Evolutionary conservation across 37 sponge, comb jelly and placozoan genomes (phyloP), one percentile per base, ranked within the genome.

Genomic region (Halisarca cf. caerulea): DNA sequence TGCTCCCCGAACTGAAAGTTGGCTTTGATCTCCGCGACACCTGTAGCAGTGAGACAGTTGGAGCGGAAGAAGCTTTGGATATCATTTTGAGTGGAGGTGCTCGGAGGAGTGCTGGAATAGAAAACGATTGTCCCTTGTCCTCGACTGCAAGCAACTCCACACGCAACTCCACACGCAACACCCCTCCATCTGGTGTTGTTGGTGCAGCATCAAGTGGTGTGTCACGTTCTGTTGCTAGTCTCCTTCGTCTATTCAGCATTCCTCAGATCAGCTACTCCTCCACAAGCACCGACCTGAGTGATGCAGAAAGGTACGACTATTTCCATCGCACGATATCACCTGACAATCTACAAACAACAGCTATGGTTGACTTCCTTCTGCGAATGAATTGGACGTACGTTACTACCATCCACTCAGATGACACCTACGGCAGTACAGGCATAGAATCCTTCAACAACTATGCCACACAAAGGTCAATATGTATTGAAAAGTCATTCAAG

Each of bases 1-100:
- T 97, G 21, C 70, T 97, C 41, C 79, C 85, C 0, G 90, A 82
- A 6, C 53, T 95, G 14, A 78, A 58, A 33, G 33, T 97, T 27
- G 95, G 96, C 28, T 97, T 85, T 47, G 95, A 97, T n/a, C 87
- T 97, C 57, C 80, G 95, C 17, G 98, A 97, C 83, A 93, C 98
- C 2, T 97, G 98, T 79, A 60, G 64, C 64, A 88, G 84, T 78
- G 90, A 86, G 35, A 89, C 75, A 5, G 68, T 88, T 59, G 96
- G 93, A 15, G 42, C 92, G 30, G 91, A 90, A 21, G 90, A 97
- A 81, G 51, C 96, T n/a, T 66, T 97, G 17, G 87, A 88, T 35
- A 61, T 97, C 28, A 40, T 97, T 0, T 38, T 92, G 54, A 86
- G 81, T 37, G 82, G 83, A 24, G 82, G 81, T 18, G 81, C 80